Evolutionary conservation across 2,797 vertebrate species (phyloP).

Genomic region (Tachyglossus aculeatus): DNA sequence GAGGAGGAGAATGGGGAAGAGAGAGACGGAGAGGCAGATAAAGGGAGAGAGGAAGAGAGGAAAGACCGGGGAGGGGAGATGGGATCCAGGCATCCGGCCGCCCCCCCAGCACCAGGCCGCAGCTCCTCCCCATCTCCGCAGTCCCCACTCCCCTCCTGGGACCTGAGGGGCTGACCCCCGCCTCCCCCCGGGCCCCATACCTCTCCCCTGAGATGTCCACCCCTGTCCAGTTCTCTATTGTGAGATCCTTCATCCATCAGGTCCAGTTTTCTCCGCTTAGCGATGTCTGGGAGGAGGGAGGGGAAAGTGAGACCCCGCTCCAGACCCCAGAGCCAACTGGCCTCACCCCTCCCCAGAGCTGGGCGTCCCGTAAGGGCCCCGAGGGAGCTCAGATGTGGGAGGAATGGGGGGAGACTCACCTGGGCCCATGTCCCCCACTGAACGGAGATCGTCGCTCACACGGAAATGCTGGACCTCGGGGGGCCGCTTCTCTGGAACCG

Average conservation of each 20-base stretch:
- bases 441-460: conserved; percentile 63
- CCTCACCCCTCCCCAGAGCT: not conserved
- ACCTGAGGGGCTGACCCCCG: not conserved
- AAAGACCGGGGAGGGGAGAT: not conserved
- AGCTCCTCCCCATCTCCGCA: too few relatives aligned
- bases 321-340: not conserved
- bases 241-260: conserved; percentile 18
- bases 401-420: conserved; percentile 21
- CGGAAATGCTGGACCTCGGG: conserved; percentile 70
- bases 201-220: too few relatives aligned
- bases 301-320: not conserved
- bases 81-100: not conserved
- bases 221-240: not conserved
- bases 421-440: conserved; percentile 46
- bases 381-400: not conserved
- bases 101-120: too few relatives aligned
- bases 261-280: conserved; percentile 63
- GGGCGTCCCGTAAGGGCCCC: not conserved
- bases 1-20: not conserved
- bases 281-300: conserved; percentile 43
- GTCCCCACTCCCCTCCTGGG: too few relatives aligned
- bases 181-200: not conserved
- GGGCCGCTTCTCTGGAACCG: conserved; percentile 65
- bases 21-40: not conserved
- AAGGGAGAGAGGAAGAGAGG: not conserved